Base-by-base conservation (phyloP, 1,140 invertebrate species). In the Pantala flavescens region DNA sequence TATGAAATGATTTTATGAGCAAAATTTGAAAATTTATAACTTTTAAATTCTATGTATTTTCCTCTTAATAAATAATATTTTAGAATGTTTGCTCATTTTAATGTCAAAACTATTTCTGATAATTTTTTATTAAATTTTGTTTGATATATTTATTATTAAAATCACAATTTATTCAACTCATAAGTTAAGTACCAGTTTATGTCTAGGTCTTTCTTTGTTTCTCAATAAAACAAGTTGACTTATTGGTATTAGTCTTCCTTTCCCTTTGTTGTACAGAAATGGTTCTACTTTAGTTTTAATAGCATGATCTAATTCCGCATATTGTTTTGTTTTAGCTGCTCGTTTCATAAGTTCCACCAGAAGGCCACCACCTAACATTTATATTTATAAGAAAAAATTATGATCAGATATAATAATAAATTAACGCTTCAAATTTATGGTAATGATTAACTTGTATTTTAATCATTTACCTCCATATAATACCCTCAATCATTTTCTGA, bases 311-410 rank as follows among this genome's bases (percentile, higher is more conserved):
- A 97, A 86, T 81, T 96, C 92, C 0, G 91, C 91, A 79, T 90
- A 96, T 79, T 96, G 91, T 81, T 94, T 95, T 42, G 90, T 94
- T 80, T 94, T 91, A 0, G 90, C 87, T 0, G 94, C 94, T 78
- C 93, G 86, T 84, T 98, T 98, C 90, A 96, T 96, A 84, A 98
- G 87, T 78, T 96, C 93, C 5, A 98, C 93, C 2, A 98, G 84
- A 71, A 96, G 85, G 71, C 97, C 97, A 71, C 94, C 93, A 76
- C 96, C 94, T 93, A 43, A n/a, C n/a, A n/a, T n/a, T n/a, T 63
- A 63, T 3, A 63, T 7, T 36, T 36, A 5, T 36, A 36, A 36
- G 28, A 36, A 36, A 36, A 36, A 36, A 36, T 36, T 36, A 36
- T 2, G 28, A 36, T 36, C 9, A 9, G 28, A 36, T 5, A 36